Base-by-base conservation (phyloP, 1,140 invertebrate species). In the Scaptomyza pallida region DNA sequence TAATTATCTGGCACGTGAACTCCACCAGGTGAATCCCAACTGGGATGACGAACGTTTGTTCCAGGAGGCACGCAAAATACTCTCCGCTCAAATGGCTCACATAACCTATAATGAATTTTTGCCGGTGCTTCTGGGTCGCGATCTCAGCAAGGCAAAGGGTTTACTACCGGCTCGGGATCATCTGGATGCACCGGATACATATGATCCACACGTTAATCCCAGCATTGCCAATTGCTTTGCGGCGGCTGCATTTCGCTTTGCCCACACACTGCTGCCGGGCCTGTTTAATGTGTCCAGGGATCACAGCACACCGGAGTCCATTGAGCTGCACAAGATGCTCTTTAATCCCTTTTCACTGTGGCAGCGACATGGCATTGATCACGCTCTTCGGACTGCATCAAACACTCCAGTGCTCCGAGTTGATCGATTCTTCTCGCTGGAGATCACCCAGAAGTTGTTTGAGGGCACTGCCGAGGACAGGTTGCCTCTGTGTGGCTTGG, bases 191-290 rank as follows among this genome's bases (percentile, higher is more conserved):
- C 88, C 92, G 8, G 90, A 92, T 5, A 93, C 93, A 0, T 98
- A 98, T 90, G 93, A 97, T 72, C 91, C 94, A 0, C 90, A 92
- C 5, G 92, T 97, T 3, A 94, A 99, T 92, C 94, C 98, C 0
- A 93, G 94, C 0, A 95, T 99, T 55, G 94, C 96, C 1, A 99
- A 99, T 92, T 95, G 94, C 78, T 99, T 99, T 93, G 96, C 98
- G 0, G 93, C 97, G 0, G 95, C 98, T 2, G 97, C 96, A 1
- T 98, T 97, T 82, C 92, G 97, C 57, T 99, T 99, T 88, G 98
- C 97, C 0, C 98, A 99, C 82, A 97, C 96, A 0, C 90, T 98
- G 3, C 90, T 98, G 56, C 94, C 95, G 73, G 93, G 94, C 9
- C 90, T 97, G 56, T 95, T 97, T 76, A 95, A 94, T 89, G 91